A percentile compares a stretch with the other conserved stretches of the same genome.
Evolutionary conservation across 2,888 invertebrate genomes (phyloP).

Genomic region (Himalopsyche kuldschensis): DNA sequence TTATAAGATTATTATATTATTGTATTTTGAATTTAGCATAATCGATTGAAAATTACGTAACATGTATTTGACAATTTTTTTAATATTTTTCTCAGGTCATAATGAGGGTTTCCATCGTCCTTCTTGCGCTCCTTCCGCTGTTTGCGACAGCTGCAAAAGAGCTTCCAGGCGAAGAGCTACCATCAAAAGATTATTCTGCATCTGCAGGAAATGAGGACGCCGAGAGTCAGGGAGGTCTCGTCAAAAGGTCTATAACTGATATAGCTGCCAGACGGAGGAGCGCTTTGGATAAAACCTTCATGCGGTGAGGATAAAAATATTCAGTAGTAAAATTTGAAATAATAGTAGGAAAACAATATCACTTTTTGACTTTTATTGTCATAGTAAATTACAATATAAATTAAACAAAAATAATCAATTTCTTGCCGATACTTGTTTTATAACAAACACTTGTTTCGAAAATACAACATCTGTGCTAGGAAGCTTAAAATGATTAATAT

Average conservation of each 20-base stretch:
- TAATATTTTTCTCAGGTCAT: conserved; percentile 21
- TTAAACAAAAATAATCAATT: too few relatives aligned
- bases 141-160: conserved; percentile 32
- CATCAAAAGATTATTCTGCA: conserved; percentile 23
- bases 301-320: conserved; percentile 22
- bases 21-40: too few relatives aligned
- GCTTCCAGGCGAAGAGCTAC: conserved; percentile 36
- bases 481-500: too few relatives aligned
- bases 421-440: too few relatives aligned
- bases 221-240: conserved; percentile 15
- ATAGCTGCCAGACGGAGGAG: conserved; percentile 38
- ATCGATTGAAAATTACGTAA: background rate
- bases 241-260: conserved; percentile 36
- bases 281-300: conserved; percentile 37
- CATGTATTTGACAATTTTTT: background rate
- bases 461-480: too few relatives aligned
- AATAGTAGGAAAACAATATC: too few relatives aligned
- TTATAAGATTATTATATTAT: too few relatives aligned
- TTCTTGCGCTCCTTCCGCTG: conserved; percentile 26
- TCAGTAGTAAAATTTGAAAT: too few relatives aligned
- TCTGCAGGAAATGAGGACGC: background rate
- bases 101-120: conserved; percentile 24
- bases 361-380: too few relatives aligned
- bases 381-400: too few relatives aligned
- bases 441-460: too few relatives aligned